A percentile compares a stretch with the other conserved stretches of the same genome.
Conservation (phyloP, 2,113 vertebrate species). For the Brachyistius frenatus region DNA sequence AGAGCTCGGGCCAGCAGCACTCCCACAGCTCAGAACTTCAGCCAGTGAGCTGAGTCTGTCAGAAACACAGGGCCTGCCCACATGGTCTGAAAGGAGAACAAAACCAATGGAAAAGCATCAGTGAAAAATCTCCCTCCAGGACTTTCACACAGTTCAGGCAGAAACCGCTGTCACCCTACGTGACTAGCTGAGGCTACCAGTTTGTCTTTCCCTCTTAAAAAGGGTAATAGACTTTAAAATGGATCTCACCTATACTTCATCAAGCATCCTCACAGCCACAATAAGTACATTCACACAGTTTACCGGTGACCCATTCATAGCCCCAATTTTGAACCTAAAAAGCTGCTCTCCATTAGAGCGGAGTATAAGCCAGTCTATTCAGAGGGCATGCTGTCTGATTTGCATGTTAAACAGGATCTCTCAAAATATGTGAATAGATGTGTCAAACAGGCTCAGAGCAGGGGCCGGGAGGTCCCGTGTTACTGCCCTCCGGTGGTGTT, state of each 20-base stretch:
- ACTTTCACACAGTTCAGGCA: conserved; percentile 21
- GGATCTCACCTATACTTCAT: not conserved
- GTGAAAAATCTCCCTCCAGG: conserved; percentile 3
- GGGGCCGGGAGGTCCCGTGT: conserved; percentile 20
- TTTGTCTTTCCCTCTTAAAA: not conserved
- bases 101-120: conserved; percentile 6
- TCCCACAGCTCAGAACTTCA: conserved; percentile 15
- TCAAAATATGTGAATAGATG: conserved; percentile 54
- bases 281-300: conserved; percentile 12
- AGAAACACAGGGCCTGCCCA: conserved; percentile 7
- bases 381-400: conserved; percentile 42
- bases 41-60: conserved; percentile 1
- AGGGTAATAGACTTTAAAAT: conserved; percentile 4
- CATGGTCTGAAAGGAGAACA: conserved; percentile 23
- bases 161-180: not conserved
- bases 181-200: not conserved
- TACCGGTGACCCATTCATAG: conserved; percentile 21
- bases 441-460: conserved; percentile 48
- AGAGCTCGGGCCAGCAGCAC: conserved; percentile 1
- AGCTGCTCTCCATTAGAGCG: conserved; percentile 4
- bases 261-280: conserved; percentile 15
- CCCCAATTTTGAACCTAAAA: conserved; percentile 1
- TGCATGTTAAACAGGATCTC: conserved; percentile 61
- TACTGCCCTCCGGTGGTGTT: conserved; percentile 24
- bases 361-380: conserved; percentile 16